Conservation (phyloP, 1,140 invertebrate genomes). For the Bombus affinis region DNA sequence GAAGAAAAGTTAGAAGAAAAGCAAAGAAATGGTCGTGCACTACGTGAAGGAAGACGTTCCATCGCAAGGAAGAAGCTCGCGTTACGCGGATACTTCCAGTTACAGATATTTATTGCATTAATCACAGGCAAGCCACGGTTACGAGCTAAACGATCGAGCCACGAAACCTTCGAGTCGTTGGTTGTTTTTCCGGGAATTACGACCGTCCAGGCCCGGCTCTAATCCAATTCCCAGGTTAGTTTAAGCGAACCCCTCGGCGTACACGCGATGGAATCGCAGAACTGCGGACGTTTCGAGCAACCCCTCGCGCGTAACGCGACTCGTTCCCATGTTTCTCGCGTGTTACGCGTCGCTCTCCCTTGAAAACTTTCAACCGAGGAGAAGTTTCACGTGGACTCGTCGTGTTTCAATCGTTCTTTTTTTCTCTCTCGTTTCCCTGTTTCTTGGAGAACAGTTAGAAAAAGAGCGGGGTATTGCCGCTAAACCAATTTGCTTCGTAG, state of each 20-base stretch:
- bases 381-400: constrained; percentile 12
- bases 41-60: neutral
- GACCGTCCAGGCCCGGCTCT: neutral
- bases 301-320: constrained; percentile 11
- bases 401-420: neutral
- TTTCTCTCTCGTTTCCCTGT: neutral
- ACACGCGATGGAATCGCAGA: constrained; percentile 43
- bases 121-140: neutral
- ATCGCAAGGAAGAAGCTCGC: neutral
- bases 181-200: constrained; percentile 27
- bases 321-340: neutral
- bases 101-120: constrained; percentile 28
- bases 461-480: neutral
- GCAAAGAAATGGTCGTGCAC: no score
- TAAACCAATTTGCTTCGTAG: constrained; percentile 22
- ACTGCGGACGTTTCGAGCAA: neutral
- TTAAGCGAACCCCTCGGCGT: neutral
- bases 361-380: constrained; percentile 15
- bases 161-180: constrained; percentile 10
- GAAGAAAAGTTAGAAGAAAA: neutral
- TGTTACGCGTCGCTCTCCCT: constrained; percentile 9
- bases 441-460: neutral
- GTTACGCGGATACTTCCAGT: neutral
- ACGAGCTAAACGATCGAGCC: constrained; percentile 19
- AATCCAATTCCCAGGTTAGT: constrained; percentile 46